A percentile compares a stretch with the other conserved stretches of the same genome.
Conservation (phyloP, 2,113 vertebrate genomes). For the Tiliqua scincoides region DNA sequence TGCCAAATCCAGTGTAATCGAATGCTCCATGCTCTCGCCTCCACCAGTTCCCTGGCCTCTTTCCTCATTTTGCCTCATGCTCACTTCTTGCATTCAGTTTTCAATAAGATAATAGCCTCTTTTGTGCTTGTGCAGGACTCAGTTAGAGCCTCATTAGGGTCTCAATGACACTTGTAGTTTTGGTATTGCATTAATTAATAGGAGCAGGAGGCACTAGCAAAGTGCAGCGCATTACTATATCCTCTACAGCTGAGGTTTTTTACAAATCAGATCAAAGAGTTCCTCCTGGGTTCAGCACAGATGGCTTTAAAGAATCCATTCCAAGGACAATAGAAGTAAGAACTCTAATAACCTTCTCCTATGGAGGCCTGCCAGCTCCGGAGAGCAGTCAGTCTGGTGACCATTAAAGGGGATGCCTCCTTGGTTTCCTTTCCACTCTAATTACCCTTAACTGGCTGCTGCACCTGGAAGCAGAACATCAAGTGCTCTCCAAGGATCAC, state of each 20-base stretch:
- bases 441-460: constrained; percentile 71
- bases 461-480: constrained; percentile 65
- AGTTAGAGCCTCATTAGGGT: not conserved
- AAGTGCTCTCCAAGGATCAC: constrained; percentile 63
- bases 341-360: constrained; percentile 68
- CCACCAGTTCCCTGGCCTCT: not conserved
- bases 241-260: not conserved
- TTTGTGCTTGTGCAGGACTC: not conserved
- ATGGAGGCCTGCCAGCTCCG: constrained; percentile 63
- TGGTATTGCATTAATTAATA: constrained; percentile 33
- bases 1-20: not conserved
- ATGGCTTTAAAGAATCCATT: constrained; percentile 53
- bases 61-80: not conserved
- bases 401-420: constrained; percentile 66
- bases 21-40: not conserved
- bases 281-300: constrained; percentile 33
- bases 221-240: constrained; percentile 20
- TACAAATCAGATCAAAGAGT: constrained; percentile 57
- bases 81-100: constrained; percentile 18
- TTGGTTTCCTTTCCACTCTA: constrained; percentile 66
- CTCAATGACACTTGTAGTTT: constrained; percentile 15
- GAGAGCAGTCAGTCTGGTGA: constrained; percentile 53
- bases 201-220: constrained; percentile 34
- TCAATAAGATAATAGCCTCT: not conserved
- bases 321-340: constrained; percentile 67